Evolutionary conservation across 2,113 vertebrate genomes (phyloP), one percentile per base, ranked within the genome.

Genomic region (Pterocles burchelli): DNA sequence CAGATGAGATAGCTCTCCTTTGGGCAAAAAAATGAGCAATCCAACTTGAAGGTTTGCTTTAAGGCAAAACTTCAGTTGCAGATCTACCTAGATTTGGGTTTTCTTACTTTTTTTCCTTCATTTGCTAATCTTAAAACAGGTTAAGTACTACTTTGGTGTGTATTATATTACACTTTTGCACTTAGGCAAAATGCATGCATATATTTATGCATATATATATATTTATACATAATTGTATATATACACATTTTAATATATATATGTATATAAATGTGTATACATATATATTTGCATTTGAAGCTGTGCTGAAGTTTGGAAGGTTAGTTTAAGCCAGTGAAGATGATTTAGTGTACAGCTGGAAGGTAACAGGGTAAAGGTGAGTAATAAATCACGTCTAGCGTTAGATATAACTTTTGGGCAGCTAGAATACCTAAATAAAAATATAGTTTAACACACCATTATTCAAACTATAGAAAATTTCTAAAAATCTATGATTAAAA

Each of bases 361-460:
- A 83, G 46, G 67, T 73, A 67, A 85, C 49, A 68, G 55, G 16
- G 49, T 76, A 82, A 79, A 89, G 70, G 19, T 70, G 62, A 94
- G 43, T 28, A 18, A 78, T 88, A 93, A 94, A 89, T 91, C 91
- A 88, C 17, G 7, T 48, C 87, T 86, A 38, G 26, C 51, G 59
- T 48, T 63, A 91, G 51, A 17, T 71, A n/a, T 80, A 86, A 38
- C 18, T 89, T 88, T 29, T 57, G 33, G 33, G 65, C 6, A 84
- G 14, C 26, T 87, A 72, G 24, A 90, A 75, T 71, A 72, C 52
- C 34, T 84, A 78, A 89, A 87, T 81, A 71, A 89, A 94, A 95
- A 51, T 78, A 48, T 20, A 6, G 10, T 68, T 90, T 93, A 81
- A 59, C 41, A 84, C 45, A 21, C 7, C 13, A 24, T 92, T 95